A percentile compares a stretch with the other conserved stretches of the same genome.
Evolutionary conservation across 2,113 vertebrate species (phyloP).

Genomic region (Thalassoma bifasciatum): DNA sequence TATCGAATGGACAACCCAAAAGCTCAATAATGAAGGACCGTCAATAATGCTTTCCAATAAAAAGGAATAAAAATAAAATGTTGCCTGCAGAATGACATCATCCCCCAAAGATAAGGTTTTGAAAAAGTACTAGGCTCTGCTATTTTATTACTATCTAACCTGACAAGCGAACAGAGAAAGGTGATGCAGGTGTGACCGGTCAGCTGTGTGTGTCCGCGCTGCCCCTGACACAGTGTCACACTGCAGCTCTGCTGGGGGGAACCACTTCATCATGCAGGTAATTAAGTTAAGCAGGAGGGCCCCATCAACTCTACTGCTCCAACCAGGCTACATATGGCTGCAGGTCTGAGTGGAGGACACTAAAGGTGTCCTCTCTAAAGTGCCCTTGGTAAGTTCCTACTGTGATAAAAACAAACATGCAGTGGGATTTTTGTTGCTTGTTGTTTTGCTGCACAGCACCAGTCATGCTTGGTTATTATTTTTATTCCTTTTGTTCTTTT

Average conservation of each 20-base stretch:
- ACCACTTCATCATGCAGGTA: constrained; percentile 56
- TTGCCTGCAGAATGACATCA: not conserved
- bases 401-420: constrained; percentile 18
- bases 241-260: constrained; percentile 34
- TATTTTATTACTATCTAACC: constrained; percentile 37
- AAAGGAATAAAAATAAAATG: not conserved
- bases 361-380: constrained; percentile 50
- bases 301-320: constrained; percentile 28
- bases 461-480: not conserved
- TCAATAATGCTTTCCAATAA: constrained; percentile 14
- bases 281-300: constrained; percentile 67
- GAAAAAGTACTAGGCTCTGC: not conserved
- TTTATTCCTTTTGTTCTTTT: too few relatives aligned
- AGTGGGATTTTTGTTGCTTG: not conserved
- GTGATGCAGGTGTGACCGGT: constrained; percentile 34
- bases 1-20: constrained; percentile 19
- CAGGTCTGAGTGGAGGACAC: constrained; percentile 55
- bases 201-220: constrained; percentile 22
- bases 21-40: constrained; percentile 13
- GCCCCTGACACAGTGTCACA: constrained; percentile 57
- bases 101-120: not conserved
- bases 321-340: constrained; percentile 61
- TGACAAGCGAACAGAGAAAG: constrained; percentile 30
- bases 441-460: not conserved
- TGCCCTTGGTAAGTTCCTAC: constrained; percentile 19